A percentile compares a stretch with the other conserved stretches of the same genome.
phyloP scores from a whole-genome alignment of 2,888 invertebrate species.

The Synanthedon myopaeformis region DNA sequence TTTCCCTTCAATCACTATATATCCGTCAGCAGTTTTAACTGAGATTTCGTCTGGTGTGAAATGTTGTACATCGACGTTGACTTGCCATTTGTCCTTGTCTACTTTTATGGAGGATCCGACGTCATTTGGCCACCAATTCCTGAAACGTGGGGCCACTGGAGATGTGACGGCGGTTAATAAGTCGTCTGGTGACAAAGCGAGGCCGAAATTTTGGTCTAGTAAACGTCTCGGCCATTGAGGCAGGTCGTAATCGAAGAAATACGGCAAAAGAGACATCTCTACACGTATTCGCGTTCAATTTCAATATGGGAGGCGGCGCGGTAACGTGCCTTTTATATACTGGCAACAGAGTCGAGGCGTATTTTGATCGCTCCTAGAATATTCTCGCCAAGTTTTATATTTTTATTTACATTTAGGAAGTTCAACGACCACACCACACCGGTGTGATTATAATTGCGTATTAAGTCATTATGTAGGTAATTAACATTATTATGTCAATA shows the following conservation, averaged over 20 bases:
- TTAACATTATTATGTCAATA: too few relatives aligned
- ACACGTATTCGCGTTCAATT: constrained; percentile 7
- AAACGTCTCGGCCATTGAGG: constrained; percentile 48
- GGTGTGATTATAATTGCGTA: too few relatives aligned
- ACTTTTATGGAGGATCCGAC: constrained; percentile 60
- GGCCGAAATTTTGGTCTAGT: constrained; percentile 54
- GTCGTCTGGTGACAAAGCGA: constrained; percentile 52
- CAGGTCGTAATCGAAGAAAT: constrained; percentile 41
- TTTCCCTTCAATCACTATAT: constrained; percentile 79
- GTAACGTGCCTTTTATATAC: constrained; percentile 20
- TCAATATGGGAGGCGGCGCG: constrained; percentile 12
- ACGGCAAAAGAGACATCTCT: constrained; percentile 41
- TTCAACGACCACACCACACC: not conserved
- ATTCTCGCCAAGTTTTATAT: not conserved
- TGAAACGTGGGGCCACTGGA: constrained; percentile 28
- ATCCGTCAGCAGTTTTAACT: constrained; percentile 78
- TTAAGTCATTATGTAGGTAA: too few relatives aligned
- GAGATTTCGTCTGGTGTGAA: constrained; percentile 81
- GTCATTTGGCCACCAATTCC: constrained; percentile 49
- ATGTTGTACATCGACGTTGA: constrained; percentile 80
- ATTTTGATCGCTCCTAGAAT: not conserved
- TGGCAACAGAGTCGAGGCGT: not conserved
- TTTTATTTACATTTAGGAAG: constrained; percentile 2
- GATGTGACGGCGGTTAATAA: constrained; percentile 31
- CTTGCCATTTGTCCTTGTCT: constrained; percentile 72